These are phyloP conservation scores for Bovichtus diacanthus DNA, from an alignment of 2,797 vertebrate species.

Conservation along the genomic window DNA sequence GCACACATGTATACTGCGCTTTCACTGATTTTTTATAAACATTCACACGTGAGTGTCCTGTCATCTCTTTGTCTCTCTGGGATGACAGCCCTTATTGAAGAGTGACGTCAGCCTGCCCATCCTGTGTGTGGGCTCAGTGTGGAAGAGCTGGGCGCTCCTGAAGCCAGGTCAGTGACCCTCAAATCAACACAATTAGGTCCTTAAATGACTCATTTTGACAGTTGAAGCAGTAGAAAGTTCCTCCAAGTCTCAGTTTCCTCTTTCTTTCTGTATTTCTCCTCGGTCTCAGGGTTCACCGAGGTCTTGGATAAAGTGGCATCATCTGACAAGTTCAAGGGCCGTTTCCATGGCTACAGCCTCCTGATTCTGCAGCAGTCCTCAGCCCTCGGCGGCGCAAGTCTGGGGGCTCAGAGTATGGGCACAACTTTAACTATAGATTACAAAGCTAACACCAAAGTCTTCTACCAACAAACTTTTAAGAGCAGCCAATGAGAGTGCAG, in stretches of 20 bases:
- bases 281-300: constrained; percentile 85
- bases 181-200: fast-evolving
- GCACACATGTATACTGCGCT: background rate
- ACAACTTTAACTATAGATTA: constrained; percentile 85
- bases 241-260: background rate
- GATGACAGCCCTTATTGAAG: constrained; percentile 84
- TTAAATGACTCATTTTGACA: background rate
- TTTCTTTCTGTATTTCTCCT: background rate
- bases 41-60: background rate
- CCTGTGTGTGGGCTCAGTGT: constrained; percentile 94
- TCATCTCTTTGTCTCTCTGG: background rate
- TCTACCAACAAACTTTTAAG: constrained; percentile 88
- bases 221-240: background rate
- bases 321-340: constrained; percentile 50
- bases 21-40: background rate
- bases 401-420: constrained; percentile 85
- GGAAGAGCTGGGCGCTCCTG: constrained; percentile 94
- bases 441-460: constrained; percentile 80
- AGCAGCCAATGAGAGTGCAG: constrained; percentile 51
- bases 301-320: constrained; percentile 78
- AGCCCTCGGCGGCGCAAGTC: constrained; percentile 89
- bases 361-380: constrained; percentile 87
- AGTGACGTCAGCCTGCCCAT: constrained; percentile 88
- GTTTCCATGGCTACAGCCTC: constrained; percentile 89
- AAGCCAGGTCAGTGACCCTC: constrained; percentile 82